phyloP scores from a whole-genome alignment of 2,888 invertebrate genomes.

The Ctenicera cuprea region DNA sequence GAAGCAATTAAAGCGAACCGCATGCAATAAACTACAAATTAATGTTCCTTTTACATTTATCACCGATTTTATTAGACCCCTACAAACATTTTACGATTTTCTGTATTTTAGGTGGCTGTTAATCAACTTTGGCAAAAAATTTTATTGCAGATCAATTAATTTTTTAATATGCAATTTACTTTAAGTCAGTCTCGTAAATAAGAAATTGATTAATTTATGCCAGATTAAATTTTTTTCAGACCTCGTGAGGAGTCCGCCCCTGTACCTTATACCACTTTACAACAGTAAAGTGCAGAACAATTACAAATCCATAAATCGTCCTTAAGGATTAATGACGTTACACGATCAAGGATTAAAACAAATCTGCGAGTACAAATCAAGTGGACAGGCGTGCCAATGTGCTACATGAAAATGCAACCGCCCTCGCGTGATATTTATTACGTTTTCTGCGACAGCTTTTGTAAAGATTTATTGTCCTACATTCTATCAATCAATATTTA shows the following conservation, averaged over 20 bases:
- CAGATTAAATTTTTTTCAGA: too few relatives aligned
- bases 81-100: conserved; percentile 18
- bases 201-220: too few relatives aligned
- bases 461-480: conserved; percentile 16
- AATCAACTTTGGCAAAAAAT: background rate
- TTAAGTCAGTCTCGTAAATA: too few relatives aligned
- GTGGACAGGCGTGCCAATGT: background rate
- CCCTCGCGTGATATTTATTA: background rate
- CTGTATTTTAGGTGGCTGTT: conserved; percentile 4
- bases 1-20: conserved; percentile 23
- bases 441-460: conserved; percentile 1
- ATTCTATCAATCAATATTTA: conserved; percentile 13
- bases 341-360: too few relatives aligned
- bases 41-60: conserved; percentile 14
- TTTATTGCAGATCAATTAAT: background rate
- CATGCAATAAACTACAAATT: conserved; percentile 25
- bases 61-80: conserved; percentile 1
- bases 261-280: too few relatives aligned
- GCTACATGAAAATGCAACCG: conserved; percentile 11
- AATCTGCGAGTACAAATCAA: conserved; percentile 5
- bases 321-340: too few relatives aligned
- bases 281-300: too few relatives aligned
- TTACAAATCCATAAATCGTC: too few relatives aligned
- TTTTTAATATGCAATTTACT: background rate
- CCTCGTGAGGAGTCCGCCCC: too few relatives aligned